phyloP scores from a whole-genome alignment of 2,888 invertebrate genomes.

The Drosophila bunnanda region DNA sequence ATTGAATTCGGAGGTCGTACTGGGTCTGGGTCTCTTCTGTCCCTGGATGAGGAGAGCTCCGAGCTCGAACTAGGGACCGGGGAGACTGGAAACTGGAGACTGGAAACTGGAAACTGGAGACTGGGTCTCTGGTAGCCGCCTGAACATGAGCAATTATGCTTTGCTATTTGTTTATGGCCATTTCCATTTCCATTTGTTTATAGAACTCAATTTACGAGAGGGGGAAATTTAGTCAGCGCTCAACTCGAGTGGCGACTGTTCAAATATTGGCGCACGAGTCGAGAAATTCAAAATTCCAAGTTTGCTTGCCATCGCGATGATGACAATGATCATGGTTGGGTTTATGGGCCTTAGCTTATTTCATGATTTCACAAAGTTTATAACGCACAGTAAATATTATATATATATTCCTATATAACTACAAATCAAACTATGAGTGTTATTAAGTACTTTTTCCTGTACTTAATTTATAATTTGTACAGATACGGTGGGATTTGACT shows the following conservation, averaged over 20 bases:
- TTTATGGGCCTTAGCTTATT: background rate
- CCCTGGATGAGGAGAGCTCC: slow-evolving; percentile 8
- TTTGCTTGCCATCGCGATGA: slow-evolving; percentile 8
- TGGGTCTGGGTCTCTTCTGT: slow-evolving; percentile 1
- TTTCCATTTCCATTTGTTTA: slow-evolving; percentile 73
- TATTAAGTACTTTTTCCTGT: background rate
- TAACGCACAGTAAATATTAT: background rate
- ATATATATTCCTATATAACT: background rate
- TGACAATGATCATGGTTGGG: background rate
- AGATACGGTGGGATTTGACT: background rate
- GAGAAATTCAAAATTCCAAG: slow-evolving; percentile 33
- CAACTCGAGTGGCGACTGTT: slow-evolving; percentile 29
- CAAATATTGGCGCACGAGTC: slow-evolving; percentile 38
- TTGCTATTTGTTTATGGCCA: slow-evolving; percentile 72
- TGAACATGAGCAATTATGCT: slow-evolving; percentile 67
- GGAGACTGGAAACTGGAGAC: too few relatives aligned
- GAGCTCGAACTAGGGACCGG: background rate
- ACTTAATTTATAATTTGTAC: background rate
- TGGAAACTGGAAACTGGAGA: background rate
- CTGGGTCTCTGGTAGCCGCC: slow-evolving; percentile 24
- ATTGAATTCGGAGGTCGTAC: slow-evolving; percentile 74
- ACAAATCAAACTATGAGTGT: background rate
- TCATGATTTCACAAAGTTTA: background rate
- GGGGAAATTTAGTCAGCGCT: slow-evolving; percentile 20
- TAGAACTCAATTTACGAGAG: slow-evolving; percentile 61